Base-by-base conservation (phyloP, 1,140 invertebrate genomes). In the Sycophaga agraensis region DNA sequence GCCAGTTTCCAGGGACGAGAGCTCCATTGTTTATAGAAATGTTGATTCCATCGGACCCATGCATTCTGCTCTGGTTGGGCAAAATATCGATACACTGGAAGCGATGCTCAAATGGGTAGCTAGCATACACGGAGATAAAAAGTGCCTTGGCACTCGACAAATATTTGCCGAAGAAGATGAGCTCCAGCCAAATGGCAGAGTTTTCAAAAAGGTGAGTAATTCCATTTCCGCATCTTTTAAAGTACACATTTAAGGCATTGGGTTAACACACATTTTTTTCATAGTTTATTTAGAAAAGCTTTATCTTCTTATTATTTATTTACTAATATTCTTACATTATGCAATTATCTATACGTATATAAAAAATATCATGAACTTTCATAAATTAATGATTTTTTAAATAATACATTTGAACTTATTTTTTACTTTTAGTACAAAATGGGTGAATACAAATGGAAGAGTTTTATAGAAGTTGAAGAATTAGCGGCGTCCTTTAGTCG, bases 161-260 rank as follows among this genome's bases (percentile, higher is more conserved):
- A 89, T 99, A 50, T 82, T 98, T 4, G 88, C 89, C 46, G 96
- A 97, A 76, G 94, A 97, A 73, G 94, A 98, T 71, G 96, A 99
- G 76, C 76, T 88, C 1, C 95, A 98, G 75, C 87, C 90, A 0
- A 96, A 97, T 79, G 97, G 97, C 43, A 87, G 92, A 73, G 85
- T 97, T 19, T 99, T 99, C 73, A 98, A 98, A 82, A 99, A 99
- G 85, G 89, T 91, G 69, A n/a, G n/a, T n/a, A n/a, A n/a, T n/a
- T n/a, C n/a, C n/a, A n/a, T n/a, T n/a, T n/a, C n/a, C n/a, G n/a
- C n/a, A n/a, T n/a, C n/a, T n/a, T n/a, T n/a, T n/a, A n/a, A n/a
- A n/a, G n/a, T n/a, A n/a, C n/a, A n/a, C n/a, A n/a, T n/a, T n/a
- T n/a, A n/a, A n/a, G n/a, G n/a, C n/a, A n/a, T n/a, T n/a, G n/a